phyloP scores from a whole-genome alignment of 64 coral and sea anemone species.

The Actinia tenebrosa region DNA sequence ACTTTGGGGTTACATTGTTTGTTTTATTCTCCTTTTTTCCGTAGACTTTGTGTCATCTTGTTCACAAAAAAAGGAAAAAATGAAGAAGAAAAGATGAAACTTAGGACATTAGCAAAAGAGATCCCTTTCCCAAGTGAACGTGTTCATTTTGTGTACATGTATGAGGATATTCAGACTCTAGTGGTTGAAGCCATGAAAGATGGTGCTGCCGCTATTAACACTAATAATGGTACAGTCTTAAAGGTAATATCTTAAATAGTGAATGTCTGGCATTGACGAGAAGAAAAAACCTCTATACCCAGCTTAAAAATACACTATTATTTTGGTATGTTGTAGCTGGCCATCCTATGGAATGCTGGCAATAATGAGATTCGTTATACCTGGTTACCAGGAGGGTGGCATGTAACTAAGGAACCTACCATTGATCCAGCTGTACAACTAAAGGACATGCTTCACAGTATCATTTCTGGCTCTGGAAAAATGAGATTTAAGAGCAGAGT shows the following conservation, averaged over 20 bases:
- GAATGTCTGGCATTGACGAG: too few relatives aligned
- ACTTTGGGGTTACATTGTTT: not conserved
- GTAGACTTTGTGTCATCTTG: conserved; percentile 80
- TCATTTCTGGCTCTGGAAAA: conserved; percentile 61
- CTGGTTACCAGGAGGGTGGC: conserved; percentile 84
- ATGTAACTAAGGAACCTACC: conserved; percentile 23
- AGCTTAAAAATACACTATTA: too few relatives aligned
- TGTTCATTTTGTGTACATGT: conserved; percentile 71
- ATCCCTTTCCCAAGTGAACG: conserved; percentile 28
- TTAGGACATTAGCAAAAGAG: conserved; percentile 41
- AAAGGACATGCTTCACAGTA: conserved; percentile 32
- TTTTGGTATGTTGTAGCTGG: conserved; percentile 36
- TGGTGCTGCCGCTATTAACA: not conserved
- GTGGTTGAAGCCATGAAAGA: conserved; percentile 38
- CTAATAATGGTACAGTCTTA: conserved; percentile 37
- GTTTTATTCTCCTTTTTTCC: not conserved
- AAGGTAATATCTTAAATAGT: conserved; percentile 16
- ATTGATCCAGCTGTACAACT: conserved; percentile 20
- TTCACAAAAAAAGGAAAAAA: conserved; percentile 62
- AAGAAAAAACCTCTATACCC: too few relatives aligned
- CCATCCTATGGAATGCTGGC: conserved; percentile 78
- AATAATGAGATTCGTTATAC: conserved; percentile 64
- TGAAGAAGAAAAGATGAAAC: conserved; percentile 45
- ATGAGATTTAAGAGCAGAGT: conserved; percentile 34
- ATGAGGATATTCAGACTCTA: conserved; percentile 63